phyloP scores from a whole-genome alignment of 2,888 invertebrate species.

The Nephrotoma guestfalica region DNA sequence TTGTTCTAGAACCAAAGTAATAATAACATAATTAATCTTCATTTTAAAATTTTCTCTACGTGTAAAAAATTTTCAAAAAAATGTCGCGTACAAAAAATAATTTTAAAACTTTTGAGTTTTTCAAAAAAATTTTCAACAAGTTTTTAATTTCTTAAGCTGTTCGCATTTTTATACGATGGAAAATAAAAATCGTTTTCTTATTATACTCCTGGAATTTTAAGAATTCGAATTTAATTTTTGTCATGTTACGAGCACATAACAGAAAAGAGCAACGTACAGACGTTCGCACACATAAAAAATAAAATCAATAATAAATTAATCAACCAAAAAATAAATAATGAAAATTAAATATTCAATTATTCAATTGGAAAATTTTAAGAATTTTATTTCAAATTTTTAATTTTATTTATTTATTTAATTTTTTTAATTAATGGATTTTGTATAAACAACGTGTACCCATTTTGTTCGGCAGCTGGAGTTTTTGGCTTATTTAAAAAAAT shows the following conservation, averaged over 20 bases:
- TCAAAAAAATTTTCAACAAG: not conserved
- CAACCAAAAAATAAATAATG: not conserved
- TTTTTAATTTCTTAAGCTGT: not conserved
- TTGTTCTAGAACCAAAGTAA: not conserved
- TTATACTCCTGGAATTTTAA: not conserved
- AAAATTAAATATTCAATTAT: not conserved
- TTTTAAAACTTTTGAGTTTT: not conserved
- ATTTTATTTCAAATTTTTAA: not conserved
- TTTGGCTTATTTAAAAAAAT: too few relatives aligned
- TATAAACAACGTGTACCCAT: too few relatives aligned
- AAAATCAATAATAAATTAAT: not conserved
- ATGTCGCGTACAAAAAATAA: not conserved
- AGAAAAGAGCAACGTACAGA: not conserved
- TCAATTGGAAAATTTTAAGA: not conserved
- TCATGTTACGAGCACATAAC: not conserved
- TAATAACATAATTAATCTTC: not conserved
- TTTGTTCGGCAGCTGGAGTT: too few relatives aligned
- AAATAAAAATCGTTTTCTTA: not conserved
- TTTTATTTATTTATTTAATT: not conserved
- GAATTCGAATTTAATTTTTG: not conserved
- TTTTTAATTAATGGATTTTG: not conserved
- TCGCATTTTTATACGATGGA: not conserved
- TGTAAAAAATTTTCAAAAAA: not conserved
- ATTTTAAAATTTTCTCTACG: not conserved
- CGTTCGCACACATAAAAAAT: not conserved